Evolutionary conservation across 92 coral and sea anemone species (phyloP).

Genomic region (Montipora capitata): DNA sequence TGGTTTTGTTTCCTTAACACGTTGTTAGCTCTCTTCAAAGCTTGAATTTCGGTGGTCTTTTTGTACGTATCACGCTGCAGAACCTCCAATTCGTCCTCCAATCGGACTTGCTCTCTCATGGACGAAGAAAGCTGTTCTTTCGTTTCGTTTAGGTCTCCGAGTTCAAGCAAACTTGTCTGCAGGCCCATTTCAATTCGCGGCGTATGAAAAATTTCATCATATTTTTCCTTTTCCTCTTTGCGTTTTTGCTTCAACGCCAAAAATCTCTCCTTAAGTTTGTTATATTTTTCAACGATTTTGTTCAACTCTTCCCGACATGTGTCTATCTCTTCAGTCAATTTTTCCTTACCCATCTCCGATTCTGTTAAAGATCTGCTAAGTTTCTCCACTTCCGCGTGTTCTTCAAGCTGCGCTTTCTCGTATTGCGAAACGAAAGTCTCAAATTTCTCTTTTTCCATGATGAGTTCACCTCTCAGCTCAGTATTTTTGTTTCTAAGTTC

Average conservation of each 20-base stretch:
- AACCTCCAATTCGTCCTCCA: slow-evolving; percentile 78
- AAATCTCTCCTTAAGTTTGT: slow-evolving; percentile 84
- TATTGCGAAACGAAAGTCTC: slow-evolving; percentile 58
- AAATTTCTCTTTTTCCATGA: slow-evolving; percentile 73
- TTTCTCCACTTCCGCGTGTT: slow-evolving; percentile 82
- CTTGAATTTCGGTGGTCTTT: slow-evolving; percentile 83
- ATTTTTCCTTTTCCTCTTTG: slow-evolving; percentile 82
- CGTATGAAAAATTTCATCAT: slow-evolving; percentile 81
- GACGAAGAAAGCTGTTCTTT: slow-evolving; percentile 78
- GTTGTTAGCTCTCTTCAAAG: slow-evolving; percentile 90
- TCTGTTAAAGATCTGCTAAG: slow-evolving; percentile 85
- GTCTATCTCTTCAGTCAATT: slow-evolving; percentile 77
- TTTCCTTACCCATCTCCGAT: slow-evolving; percentile 86
- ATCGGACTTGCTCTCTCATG: slow-evolving; percentile 74
- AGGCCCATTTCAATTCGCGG: slow-evolving; percentile 92
- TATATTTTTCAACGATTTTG: slow-evolving; percentile 86
- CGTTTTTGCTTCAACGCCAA: slow-evolving; percentile 74
- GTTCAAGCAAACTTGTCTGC: slow-evolving; percentile 82
- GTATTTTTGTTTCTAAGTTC: slow-evolving; percentile 50
- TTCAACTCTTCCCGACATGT: slow-evolving; percentile 75
- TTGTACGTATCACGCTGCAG: slow-evolving; percentile 80
- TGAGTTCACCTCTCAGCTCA: slow-evolving; percentile 65
- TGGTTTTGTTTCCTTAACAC: slow-evolving; percentile 96
- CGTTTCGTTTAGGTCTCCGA: slow-evolving; percentile 79
- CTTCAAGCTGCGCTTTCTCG: slow-evolving; percentile 71